Evolutionary conservation across 2,888 invertebrate species (phyloP).

Genomic region (Psococerastis gibbosa): DNA sequence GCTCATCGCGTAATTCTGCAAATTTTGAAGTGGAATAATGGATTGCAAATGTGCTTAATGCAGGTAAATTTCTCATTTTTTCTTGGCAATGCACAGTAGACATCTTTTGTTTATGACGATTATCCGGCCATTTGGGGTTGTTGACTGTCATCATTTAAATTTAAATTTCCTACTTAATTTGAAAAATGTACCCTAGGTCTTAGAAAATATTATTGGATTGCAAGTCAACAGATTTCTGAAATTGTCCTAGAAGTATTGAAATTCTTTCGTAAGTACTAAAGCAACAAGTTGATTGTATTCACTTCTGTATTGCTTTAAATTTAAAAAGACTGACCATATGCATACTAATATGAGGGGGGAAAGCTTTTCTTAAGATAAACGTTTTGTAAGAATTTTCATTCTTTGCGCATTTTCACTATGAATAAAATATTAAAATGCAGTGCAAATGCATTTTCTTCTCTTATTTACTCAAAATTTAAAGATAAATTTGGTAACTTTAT

Average conservation of each 20-base stretch:
- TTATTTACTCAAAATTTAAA: too few relatives aligned
- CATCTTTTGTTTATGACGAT: slow-evolving; percentile 11
- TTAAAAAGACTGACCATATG: background rate
- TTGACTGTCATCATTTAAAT: slow-evolving; percentile 11
- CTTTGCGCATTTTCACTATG: slow-evolving; percentile 4
- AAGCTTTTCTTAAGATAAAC: background rate
- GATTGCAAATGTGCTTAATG: background rate
- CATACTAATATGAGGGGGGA: background rate
- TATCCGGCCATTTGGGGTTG: slow-evolving; percentile 11
- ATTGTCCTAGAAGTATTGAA: too few relatives aligned
- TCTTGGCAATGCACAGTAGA: background rate
- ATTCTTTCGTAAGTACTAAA: too few relatives aligned
- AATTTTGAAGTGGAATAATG: slow-evolving; percentile 1
- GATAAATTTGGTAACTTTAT: too few relatives aligned
- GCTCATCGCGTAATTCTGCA: too few relatives aligned
- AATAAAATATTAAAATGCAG: too few relatives aligned
- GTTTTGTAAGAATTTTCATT: background rate
- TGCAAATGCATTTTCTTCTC: too few relatives aligned
- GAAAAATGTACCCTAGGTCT: background rate
- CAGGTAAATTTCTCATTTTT: slow-evolving; percentile 3
- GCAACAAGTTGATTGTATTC: too few relatives aligned
- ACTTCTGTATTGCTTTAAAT: too few relatives aligned
- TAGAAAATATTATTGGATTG: background rate
- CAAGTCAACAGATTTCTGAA: too few relatives aligned
- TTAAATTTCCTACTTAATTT: background rate